Conservation (phyloP, 2,888 invertebrate species). For the Trichogramma dendrolimi region DNA sequence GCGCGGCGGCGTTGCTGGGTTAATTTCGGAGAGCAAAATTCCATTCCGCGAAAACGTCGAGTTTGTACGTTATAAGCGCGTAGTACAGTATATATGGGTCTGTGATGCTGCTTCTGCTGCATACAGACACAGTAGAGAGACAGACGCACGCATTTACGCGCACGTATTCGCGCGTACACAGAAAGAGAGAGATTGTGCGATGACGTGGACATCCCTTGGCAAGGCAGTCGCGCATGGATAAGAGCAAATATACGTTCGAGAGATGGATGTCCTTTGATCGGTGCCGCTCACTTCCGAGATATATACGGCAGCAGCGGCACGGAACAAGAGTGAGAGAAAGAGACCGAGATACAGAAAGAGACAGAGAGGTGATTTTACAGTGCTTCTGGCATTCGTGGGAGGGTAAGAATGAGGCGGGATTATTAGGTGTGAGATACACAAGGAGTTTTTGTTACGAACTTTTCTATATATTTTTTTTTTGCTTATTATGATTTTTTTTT, state of each 20-base stretch:
- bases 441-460: constrained; percentile 34
- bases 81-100: too few species aligned
- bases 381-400: constrained; percentile 50
- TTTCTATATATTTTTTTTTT: too few species aligned
- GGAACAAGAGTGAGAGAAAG: too few species aligned
- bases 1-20: constrained; percentile 3
- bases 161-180: too few species aligned
- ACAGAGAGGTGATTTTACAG: constrained; percentile 37
- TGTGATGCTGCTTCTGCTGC: too few species aligned
- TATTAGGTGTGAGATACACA: constrained; percentile 42
- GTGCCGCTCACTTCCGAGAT: constrained; percentile 37
- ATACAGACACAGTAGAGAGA: too few species aligned
- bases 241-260: constrained; percentile 22
- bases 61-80: too few species aligned
- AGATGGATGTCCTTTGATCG: constrained; percentile 39
- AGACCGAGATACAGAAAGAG: neutral
- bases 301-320: too few species aligned
- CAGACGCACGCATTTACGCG: too few species aligned
- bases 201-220: constrained; percentile 23
- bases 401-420: constrained; percentile 41
- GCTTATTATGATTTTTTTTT: too few species aligned
- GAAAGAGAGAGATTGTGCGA: neutral
- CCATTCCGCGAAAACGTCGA: neutral
- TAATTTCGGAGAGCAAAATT: constrained; percentile 16
- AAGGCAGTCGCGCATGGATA: neutral